These are phyloP conservation scores for Scaptomyza caliginosa DNA, from an alignment of 2,888 invertebrate genomes.

Conservation along the genomic window DNA sequence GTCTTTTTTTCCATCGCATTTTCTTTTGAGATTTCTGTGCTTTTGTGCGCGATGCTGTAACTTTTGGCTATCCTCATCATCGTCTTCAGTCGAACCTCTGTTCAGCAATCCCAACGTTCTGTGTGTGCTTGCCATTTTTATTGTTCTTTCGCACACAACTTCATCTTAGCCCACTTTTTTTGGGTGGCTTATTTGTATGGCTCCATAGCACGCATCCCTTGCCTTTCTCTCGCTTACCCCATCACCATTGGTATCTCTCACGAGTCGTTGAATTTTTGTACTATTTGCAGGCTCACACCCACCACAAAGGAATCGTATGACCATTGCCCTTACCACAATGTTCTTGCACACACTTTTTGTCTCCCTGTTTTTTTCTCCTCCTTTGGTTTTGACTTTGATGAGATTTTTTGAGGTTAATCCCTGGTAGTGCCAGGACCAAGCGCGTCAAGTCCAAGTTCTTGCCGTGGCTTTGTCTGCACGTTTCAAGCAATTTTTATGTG, in stretches of 20 bases:
- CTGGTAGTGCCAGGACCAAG: conserved; percentile 77
- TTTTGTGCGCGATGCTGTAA: conserved; percentile 49
- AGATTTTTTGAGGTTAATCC: conserved; percentile 81
- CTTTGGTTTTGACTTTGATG: conserved; percentile 79
- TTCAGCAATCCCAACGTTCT: conserved; percentile 20
- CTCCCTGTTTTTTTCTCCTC: conserved; percentile 28
- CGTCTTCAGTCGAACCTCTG: conserved; percentile 14
- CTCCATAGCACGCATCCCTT: conserved; percentile 52
- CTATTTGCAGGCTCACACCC: conserved; percentile 74
- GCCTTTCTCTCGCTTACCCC: neutral
- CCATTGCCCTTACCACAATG: neutral
- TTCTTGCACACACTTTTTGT: conserved; percentile 16
- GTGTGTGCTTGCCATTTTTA: conserved; percentile 65
- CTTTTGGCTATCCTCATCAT: conserved; percentile 57
- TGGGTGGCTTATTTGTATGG: conserved; percentile 79
- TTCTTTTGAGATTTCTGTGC: conserved; percentile 30
- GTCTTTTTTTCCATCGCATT: conserved; percentile 56
- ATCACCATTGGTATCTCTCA: conserved; percentile 43
- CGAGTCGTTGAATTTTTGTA: conserved; percentile 68
- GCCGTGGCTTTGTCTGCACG: conserved; percentile 65
- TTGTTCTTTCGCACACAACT: conserved; percentile 79
- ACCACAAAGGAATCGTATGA: conserved; percentile 20
- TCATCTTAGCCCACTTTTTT: conserved; percentile 76
- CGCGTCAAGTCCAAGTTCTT: conserved; percentile 77
- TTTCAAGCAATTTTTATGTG: conserved; percentile 30